These are phyloP conservation scores for Imbricaverruca yamaguchii DNA, from an alignment of 2,888 invertebrate genomes.

Conservation along the genomic window DNA sequence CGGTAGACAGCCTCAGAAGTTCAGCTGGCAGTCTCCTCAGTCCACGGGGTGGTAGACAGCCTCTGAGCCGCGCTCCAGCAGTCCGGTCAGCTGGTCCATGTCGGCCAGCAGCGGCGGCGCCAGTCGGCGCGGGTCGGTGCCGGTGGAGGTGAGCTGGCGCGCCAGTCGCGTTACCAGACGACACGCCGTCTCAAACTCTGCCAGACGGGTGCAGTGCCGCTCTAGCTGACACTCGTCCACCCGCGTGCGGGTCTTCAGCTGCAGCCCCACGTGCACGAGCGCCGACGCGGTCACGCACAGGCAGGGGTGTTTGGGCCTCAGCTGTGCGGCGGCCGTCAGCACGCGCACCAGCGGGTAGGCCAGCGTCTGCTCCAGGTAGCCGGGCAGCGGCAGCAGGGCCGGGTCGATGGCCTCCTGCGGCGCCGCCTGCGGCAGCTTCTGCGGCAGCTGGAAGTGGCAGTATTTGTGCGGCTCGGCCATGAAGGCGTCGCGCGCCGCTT, in stretches of 20 bases:
- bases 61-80: background rate
- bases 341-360: background rate
- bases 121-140: background rate
- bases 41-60: no score
- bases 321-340: background rate
- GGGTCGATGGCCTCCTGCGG: background rate
- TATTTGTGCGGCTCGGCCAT: background rate
- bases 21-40: no score
- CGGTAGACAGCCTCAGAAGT: no score
- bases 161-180: background rate
- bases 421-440: background rate
- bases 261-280: conserved; percentile 3
- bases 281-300: background rate
- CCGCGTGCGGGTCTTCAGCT: background rate
- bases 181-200: background rate
- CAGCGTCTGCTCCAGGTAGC: conserved; percentile 18
- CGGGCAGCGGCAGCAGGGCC: background rate
- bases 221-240: background rate
- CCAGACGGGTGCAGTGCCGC: background rate
- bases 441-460: background rate
- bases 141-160: no score
- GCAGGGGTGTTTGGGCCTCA: background rate
- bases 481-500: background rate
- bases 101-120: background rate
- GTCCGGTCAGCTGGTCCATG: background rate